Evolutionary conservation across 2,113 vertebrate species (phyloP), one percentile per base, ranked within the genome.

Genomic region (Urocynchramus pylzowi): DNA sequence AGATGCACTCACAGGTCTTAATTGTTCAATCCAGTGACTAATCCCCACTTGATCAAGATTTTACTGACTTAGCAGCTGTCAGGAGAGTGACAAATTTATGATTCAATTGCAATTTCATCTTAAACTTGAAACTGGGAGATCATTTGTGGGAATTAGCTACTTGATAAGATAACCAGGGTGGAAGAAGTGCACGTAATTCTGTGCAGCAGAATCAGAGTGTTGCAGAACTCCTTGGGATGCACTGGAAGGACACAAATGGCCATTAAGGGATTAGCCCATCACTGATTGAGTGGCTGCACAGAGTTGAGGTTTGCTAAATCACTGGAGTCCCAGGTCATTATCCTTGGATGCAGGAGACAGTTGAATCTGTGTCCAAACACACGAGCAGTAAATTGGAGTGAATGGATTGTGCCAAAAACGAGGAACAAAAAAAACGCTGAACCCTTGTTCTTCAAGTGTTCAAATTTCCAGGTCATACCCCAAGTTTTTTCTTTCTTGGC

Each of bases 241-340:
- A 75, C 91, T 89, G 94, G 96, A 97, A 95, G 91, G 96, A 97
- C 97, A 97, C 93, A 97, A 98, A 97, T 96, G 95, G 94, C 98
- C 98, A 98, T 98, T 98, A 98, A 98, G 92, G 98, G 98, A 98
- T 98, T 98, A 98, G 69, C 71, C 83, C 56, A 79, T 92, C 94
- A 93, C 94, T 96, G 97, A 97, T 61, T 81, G 93, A 96, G 95
- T 87, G 61, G 92, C 93, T 95, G 96, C 85, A 28, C 53, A 75
- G 94, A 87, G 71, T 65, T 85, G 95, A 93, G 94, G 82, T 94
- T 97, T 92, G 97, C 89, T 98, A 98, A 98, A 98, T 98, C 98
- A 98, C 33, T 64, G 84, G 69, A 93, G 87, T 59, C 61, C 89
- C 42, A 37, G 95, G 97, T 97, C 96, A 96, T 98, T 97, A 98